Percentiles rank a stretch among this genome's conserved stretches.
phyloP scores from a whole-genome alignment of 1,140 invertebrate genomes.

The Sarcophaga peregrina region DNA sequence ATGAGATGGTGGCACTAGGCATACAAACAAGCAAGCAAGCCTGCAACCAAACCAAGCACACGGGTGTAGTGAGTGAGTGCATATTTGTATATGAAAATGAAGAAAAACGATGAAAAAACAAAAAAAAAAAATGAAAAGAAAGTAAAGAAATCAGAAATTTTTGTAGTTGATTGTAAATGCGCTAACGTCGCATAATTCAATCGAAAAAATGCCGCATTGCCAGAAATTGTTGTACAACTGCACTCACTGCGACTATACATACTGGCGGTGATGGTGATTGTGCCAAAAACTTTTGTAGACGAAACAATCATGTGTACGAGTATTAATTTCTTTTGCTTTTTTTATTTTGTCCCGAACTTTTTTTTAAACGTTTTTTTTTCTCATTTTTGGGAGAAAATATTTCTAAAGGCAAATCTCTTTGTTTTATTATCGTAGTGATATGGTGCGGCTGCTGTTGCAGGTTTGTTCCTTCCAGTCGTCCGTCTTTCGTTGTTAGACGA shows the following conservation, averaged over 20 bases:
- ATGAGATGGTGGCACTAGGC: background rate
- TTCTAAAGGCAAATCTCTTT: background rate
- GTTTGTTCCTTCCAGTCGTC: too few species aligned
- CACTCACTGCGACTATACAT: background rate
- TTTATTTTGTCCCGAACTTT: too few species aligned
- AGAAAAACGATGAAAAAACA: background rate
- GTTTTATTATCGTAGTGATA: background rate
- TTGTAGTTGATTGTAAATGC: constrained; percentile 24
- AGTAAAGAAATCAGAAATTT: background rate
- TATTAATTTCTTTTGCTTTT: background rate
- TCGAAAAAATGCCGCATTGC: constrained; percentile 40
- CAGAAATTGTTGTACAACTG: constrained; percentile 16
- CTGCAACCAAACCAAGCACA: background rate
- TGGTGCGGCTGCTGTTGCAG: background rate
- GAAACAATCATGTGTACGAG: constrained; percentile 10
- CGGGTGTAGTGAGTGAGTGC: too few species aligned
- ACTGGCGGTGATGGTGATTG: constrained; percentile 26
- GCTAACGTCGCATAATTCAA: constrained; percentile 41
- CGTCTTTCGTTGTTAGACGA: too few species aligned
- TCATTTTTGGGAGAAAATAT: too few species aligned
- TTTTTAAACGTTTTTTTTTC: too few species aligned
- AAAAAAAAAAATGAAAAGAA: background rate
- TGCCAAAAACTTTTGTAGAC: constrained; percentile 39
- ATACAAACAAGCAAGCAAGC: too few species aligned
- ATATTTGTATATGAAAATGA: background rate